phyloP scores from a whole-genome alignment of 64 coral and sea anemone genomes.

The Catalaphyllia jardinei region DNA sequence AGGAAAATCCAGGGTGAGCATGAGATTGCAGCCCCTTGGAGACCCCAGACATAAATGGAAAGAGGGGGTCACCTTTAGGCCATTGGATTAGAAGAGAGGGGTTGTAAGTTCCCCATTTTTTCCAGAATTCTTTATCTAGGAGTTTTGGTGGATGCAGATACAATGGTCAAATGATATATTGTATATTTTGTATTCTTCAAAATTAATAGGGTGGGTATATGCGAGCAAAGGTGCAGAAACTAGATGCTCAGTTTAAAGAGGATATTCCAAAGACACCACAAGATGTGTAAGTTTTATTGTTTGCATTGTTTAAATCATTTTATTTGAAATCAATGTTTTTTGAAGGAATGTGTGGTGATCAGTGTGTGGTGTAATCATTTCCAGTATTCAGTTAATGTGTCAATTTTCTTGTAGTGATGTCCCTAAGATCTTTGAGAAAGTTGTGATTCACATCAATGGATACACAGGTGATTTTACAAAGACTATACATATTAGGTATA shows the following conservation, averaged over 20 bases:
- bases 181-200: neutral
- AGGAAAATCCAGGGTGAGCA: too few species aligned
- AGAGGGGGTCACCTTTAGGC: too few species aligned
- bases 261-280: slow-evolving; percentile 13
- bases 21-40: too few species aligned
- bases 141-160: too few species aligned
- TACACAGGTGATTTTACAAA: slow-evolving; percentile 68
- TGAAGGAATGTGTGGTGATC: too few species aligned
- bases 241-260: slow-evolving; percentile 89
- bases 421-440: slow-evolving; percentile 68
- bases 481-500: too few species aligned
- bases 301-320: neutral
- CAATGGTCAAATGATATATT: neutral
- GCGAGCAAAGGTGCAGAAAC: slow-evolving; percentile 69
- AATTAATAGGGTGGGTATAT: slow-evolving; percentile 77
- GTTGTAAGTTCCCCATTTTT: too few species aligned
- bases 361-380: neutral
- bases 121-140: too few species aligned
- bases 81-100: too few species aligned
- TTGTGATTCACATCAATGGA: slow-evolving; percentile 91
- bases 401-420: slow-evolving; percentile 42
- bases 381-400: neutral
- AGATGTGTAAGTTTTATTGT: slow-evolving; percentile 52
- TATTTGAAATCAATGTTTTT: neutral
- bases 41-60: too few species aligned